Conservation (phyloP, 2,797 vertebrate genomes). For the Labeo calbasu region DNA sequence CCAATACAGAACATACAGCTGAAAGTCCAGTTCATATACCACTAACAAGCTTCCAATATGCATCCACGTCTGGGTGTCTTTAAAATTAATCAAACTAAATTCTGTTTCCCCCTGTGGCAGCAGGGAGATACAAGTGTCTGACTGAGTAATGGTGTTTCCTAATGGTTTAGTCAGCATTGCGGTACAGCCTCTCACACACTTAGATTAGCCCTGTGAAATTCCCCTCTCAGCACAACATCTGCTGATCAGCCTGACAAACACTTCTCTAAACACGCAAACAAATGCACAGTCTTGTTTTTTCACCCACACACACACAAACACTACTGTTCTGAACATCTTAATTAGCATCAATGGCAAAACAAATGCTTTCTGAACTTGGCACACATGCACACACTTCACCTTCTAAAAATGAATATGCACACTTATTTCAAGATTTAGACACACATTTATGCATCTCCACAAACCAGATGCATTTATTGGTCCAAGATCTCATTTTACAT, state of each 20-base stretch:
- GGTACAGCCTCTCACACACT: conserved; percentile 3
- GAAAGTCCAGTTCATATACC: conserved; percentile 9
- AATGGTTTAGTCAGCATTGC: conserved; percentile 29
- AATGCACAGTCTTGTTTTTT: conserved; percentile 8
- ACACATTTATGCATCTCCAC: neutral
- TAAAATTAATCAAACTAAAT: conserved; percentile 29
- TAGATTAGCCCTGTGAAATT: conserved; percentile 25
- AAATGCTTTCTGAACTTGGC: neutral
- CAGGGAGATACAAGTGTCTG: conserved; percentile 20
- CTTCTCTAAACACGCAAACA: neutral
- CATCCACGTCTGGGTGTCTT: neutral
- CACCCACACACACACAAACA: neutral
- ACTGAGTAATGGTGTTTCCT: conserved; percentile 12
- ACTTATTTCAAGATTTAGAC: neutral
- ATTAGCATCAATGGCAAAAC: neutral
- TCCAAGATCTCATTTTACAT: neutral
- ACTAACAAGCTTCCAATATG: neutral
- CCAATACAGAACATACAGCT: neutral
- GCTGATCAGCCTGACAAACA: conserved; percentile 22
- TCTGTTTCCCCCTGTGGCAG: conserved; percentile 5
- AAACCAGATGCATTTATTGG: neutral
- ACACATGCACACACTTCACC: neutral
- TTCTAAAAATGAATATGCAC: neutral
- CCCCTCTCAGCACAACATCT: conserved; percentile 32
- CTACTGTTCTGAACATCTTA: neutral